Conservation (phyloP, 2,113 vertebrate genomes). For the Plecotus auritus region DNA sequence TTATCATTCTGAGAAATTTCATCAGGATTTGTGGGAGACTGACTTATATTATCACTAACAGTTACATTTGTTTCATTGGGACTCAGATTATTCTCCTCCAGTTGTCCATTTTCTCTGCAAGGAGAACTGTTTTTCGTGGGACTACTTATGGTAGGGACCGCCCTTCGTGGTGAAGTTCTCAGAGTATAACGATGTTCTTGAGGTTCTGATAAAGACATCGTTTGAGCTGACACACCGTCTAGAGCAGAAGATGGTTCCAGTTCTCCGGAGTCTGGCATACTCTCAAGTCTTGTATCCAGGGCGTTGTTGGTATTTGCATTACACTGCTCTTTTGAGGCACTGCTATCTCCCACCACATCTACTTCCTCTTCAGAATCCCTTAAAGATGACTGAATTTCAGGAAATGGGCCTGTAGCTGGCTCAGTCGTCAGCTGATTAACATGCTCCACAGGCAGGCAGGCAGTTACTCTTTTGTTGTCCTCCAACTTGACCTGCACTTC, state of each 20-base stretch:
- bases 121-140: constrained; percentile 89
- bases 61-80: constrained; percentile 78
- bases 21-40: constrained; percentile 77
- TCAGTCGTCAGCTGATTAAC: constrained; percentile 75
- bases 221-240: constrained; percentile 83
- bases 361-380: constrained; percentile 93
- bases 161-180: constrained; percentile 94
- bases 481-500: constrained; percentile 86
- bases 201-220: constrained; percentile 89
- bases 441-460: constrained; percentile 79
- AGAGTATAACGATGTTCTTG: constrained; percentile 97
- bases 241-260: constrained; percentile 81
- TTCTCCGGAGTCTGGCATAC: constrained; percentile 88
- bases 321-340: constrained; percentile 87
- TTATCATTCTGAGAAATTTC: constrained; percentile 78
- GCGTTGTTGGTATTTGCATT: constrained; percentile 70
- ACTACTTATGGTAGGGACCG: constrained; percentile 84
- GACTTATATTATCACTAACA: constrained; percentile 78
- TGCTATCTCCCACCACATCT: constrained; percentile 90
- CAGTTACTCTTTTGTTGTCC: constrained; percentile 82
- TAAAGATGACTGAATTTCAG: constrained; percentile 87
- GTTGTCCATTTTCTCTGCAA: constrained; percentile 89
- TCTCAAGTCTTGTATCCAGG: constrained; percentile 71
- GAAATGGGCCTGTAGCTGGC: constrained; percentile 81
- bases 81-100: constrained; percentile 86